These are phyloP conservation scores for Gambusia yucatana DNA, from an alignment of 2,797 vertebrate species.

Conservation along the genomic window DNA sequence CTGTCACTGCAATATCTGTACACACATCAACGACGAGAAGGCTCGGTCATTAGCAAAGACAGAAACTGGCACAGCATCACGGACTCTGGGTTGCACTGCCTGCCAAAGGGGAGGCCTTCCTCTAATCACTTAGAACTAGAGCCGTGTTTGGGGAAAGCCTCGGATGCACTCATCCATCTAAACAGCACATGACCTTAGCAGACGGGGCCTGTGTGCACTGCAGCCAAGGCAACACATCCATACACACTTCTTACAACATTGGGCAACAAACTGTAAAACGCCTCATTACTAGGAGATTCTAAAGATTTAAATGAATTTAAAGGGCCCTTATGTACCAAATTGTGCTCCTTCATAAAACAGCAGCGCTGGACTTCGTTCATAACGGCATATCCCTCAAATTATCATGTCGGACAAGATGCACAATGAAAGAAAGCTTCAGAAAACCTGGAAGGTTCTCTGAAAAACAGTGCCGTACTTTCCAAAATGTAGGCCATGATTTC, in stretches of 20 bases:
- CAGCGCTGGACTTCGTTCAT: constrained; percentile 61
- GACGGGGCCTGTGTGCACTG: not conserved
- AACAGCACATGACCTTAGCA: not conserved
- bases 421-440: not conserved
- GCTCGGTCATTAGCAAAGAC: constrained; percentile 39
- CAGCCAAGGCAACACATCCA: not conserved
- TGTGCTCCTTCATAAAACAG: constrained; percentile 57
- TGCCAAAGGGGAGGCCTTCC: constrained; percentile 37
- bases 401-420: constrained; percentile 17
- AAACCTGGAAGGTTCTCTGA: constrained; percentile 7
- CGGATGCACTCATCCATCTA: constrained; percentile 6
- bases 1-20: constrained; percentile 12
- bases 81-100: constrained; percentile 33
- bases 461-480: not conserved
- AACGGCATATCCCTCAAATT: constrained; percentile 49
- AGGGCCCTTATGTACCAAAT: constrained; percentile 54
- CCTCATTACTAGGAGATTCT: constrained; percentile 64
- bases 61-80: constrained; percentile 36
- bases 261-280: constrained; percentile 14
- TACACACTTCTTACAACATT: constrained; percentile 8
- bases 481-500: constrained; percentile 39
- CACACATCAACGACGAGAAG: constrained; percentile 20
- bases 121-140: constrained; percentile 11
- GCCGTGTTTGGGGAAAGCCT: constrained; percentile 19
- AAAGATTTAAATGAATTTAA: constrained; percentile 63